Conservation (phyloP, 2,888 invertebrate genomes). For the Branchinecta sandiegonensis region DNA sequence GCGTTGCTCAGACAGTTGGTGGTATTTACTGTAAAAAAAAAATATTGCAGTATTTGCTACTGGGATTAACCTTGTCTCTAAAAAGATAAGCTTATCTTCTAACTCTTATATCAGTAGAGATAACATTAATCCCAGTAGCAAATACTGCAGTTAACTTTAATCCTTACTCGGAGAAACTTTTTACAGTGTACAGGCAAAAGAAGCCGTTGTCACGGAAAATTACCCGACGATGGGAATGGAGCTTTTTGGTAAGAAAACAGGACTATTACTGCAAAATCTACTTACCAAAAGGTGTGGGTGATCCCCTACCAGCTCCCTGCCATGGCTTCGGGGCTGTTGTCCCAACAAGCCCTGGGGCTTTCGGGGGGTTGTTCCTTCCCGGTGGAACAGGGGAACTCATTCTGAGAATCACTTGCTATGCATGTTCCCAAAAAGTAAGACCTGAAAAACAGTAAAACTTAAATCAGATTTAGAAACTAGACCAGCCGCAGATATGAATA, state of each 20-base stretch:
- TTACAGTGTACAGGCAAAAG: neutral
- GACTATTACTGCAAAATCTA: neutral
- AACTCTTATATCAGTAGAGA: too few species aligned
- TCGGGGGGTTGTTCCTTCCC: neutral
- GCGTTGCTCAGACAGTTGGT: too few species aligned
- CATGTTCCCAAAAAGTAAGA: neutral
- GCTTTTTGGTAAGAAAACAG: neutral
- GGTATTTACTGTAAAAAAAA: too few species aligned
- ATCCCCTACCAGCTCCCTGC: constrained; percentile 9
- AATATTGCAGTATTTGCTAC: too few species aligned
- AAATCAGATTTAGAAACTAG: too few species aligned
- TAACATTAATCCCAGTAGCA: too few species aligned
- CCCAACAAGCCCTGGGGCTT: neutral
- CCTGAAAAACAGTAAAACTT: too few species aligned
- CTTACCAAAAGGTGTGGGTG: constrained; percentile 12
- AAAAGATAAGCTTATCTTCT: too few species aligned
- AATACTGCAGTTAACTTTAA: too few species aligned
- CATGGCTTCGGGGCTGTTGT: constrained; percentile 8
- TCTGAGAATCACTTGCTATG: neutral
- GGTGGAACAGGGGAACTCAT: constrained; percentile 1
- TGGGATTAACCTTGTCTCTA: too few species aligned
- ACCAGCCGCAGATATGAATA: too few species aligned
- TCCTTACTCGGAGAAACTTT: too few species aligned
- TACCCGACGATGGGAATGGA: neutral
- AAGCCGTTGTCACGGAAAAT: neutral